phyloP scores from a whole-genome alignment of 2,797 vertebrate species.

The Numenius phaeopus region DNA sequence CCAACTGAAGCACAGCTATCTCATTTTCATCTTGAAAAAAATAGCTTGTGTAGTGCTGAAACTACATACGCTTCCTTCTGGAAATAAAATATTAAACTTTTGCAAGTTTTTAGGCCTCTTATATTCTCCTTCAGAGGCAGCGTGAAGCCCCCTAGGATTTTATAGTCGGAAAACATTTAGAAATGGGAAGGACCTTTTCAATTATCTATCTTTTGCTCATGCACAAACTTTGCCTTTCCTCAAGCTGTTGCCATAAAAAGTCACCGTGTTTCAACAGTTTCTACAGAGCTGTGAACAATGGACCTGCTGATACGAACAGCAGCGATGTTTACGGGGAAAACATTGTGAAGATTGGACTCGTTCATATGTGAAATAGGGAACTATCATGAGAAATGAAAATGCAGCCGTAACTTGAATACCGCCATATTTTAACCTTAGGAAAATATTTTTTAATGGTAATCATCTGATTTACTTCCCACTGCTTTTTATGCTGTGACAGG shows the following conservation, averaged over 20 bases:
- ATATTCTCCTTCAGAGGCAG: not conserved
- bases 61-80: not conserved
- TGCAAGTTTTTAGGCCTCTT: not conserved
- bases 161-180: conserved; percentile 6
- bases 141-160: not conserved
- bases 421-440: not conserved
- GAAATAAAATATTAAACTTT: conserved; percentile 23
- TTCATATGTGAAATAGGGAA: conserved; percentile 47
- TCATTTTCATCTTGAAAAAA: conserved; percentile 17
- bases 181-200: conserved; percentile 34
- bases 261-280: not conserved
- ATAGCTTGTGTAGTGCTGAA: not conserved
- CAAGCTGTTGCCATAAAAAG: not conserved
- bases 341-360: not conserved
- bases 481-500: not conserved
- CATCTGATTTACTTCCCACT: not conserved
- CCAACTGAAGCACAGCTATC: not conserved
- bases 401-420: not conserved
- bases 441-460: not conserved
- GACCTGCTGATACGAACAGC: not conserved
- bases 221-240: not conserved
- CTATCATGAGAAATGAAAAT: not conserved
- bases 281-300: not conserved
- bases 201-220: not conserved
- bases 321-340: conserved; percentile 5